Conservation (phyloP, 2,888 invertebrate species). For the Xestia c-nigrum region DNA sequence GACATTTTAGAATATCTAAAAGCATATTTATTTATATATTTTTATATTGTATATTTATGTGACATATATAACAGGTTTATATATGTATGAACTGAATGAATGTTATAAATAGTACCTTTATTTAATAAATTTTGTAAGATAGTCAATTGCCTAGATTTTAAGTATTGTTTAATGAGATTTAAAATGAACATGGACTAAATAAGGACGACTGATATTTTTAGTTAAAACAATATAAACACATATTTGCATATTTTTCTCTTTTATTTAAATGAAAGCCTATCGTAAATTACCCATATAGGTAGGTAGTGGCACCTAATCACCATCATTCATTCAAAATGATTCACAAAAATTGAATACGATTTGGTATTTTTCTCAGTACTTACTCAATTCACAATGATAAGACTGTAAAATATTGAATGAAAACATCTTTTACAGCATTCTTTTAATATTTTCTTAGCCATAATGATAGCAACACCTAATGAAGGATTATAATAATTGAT, state of each 20-base stretch:
- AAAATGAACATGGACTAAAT: constrained; percentile 43
- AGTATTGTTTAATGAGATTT: constrained; percentile 24
- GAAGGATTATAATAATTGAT: not conserved
- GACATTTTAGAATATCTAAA: not conserved
- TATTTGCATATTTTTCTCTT: constrained; percentile 18
- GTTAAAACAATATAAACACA: constrained; percentile 8
- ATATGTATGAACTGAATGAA: constrained; percentile 35
- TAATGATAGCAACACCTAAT: not conserved
- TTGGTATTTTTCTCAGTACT: not conserved
- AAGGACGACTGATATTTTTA: constrained; percentile 57
- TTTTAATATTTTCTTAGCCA: not conserved
- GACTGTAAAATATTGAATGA: too few relatives aligned
- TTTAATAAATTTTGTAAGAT: constrained; percentile 34
- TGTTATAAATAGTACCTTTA: constrained; percentile 3
- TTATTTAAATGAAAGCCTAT: constrained; percentile 8
- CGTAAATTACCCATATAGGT: not conserved
- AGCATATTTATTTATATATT: too few relatives aligned
- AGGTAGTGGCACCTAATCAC: not conserved
- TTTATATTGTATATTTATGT: not conserved
- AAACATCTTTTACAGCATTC: not conserved
- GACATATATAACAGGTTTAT: constrained; percentile 33
- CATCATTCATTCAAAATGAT: not conserved
- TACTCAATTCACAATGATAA: too few relatives aligned
- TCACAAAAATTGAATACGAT: not conserved
- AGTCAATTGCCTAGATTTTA: constrained; percentile 31